Percentiles rank a stretch among this genome's conserved stretches.
phyloP scores from a whole-genome alignment of 2,888 invertebrate species.

The Caenorhabditis angaria region DNA sequence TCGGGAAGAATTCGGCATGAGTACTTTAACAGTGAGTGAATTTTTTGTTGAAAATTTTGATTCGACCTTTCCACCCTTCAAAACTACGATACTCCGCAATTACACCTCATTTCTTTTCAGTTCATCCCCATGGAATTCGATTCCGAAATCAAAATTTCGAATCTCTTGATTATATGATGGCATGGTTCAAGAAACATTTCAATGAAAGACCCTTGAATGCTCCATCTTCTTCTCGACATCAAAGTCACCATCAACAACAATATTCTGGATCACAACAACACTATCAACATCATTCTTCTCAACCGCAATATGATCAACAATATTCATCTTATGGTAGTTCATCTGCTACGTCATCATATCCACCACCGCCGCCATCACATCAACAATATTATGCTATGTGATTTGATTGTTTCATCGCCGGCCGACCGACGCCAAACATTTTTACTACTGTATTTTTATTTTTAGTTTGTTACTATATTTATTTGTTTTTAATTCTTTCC shows the following conservation, averaged over 20 bases:
- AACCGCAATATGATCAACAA: no score
- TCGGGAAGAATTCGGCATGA: slow-evolving; percentile 84
- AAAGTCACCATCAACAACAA: neutral
- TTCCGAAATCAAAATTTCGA: slow-evolving; percentile 87
- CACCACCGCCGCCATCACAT: neutral
- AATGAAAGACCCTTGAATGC: slow-evolving; percentile 79
- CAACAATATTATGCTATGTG: neutral
- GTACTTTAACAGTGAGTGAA: slow-evolving; percentile 79
- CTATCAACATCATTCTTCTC: slow-evolving; percentile 9
- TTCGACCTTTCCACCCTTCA: neutral
- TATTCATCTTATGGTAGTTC: no score
- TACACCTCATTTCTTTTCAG: slow-evolving; percentile 21
- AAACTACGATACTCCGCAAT: neutral
- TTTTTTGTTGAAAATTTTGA: slow-evolving; percentile 5
- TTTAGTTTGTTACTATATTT: neutral
- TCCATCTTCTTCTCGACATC: neutral
- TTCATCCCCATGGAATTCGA: slow-evolving; percentile 90
- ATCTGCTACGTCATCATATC: no score
- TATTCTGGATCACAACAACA: no score
- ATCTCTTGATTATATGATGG: slow-evolving; percentile 82
- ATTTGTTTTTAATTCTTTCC: neutral
- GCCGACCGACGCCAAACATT: neutral
- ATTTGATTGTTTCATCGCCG: neutral
- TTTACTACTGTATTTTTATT: slow-evolving; percentile 1
- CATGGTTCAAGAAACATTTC: slow-evolving; percentile 98